Base-by-base conservation (phyloP, 92 coral and sea anemone genomes). In the Paragorgia papillata region DNA sequence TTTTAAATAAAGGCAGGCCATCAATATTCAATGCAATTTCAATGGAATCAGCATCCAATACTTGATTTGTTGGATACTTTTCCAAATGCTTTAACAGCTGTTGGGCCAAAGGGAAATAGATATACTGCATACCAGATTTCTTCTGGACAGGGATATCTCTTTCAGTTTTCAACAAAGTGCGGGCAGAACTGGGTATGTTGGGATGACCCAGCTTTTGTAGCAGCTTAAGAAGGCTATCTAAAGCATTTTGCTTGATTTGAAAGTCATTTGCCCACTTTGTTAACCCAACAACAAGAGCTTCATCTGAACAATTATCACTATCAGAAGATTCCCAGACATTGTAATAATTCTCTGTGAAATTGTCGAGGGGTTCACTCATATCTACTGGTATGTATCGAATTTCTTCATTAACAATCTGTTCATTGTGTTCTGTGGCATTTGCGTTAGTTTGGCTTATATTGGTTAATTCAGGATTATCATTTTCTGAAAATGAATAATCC, bases 191-290 rank as follows among this genome's bases (percentile, higher is more conserved):
- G 29, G 61, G 61, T 12, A 55, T 9, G 19, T 55, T 55, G 9
- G 61, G 61, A 22, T 55, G 61, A 3, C 61, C 61, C 12, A 9
- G 22, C 1, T 55, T 0, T 1, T 22, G 17, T 22, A 55, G 61
- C 12, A 55, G 61, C 61, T 13, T 1, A 19, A 55, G 61, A 19
- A 55, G 61, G 19, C 61, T 27, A 55, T 55, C 61, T 55, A 55
- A 27, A 0, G 61, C 61, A 55, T 55, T 55, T 19, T 55, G 61
- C 61, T 55, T 55, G 61, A 55, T 55, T 1, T 19, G 22, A 55
- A 55, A 55, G 1, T 55, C 12, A 55, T 19, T 55, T 0, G 17
- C 24, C 61, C 61, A 55, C n/a, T 55, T 1, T 27, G 26, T 22
- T 19, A 55, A 55, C 24, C 61, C 29, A 19, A 10, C 22, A 10